Evolutionary conservation across 2,113 vertebrate genomes (phyloP).

Genomic region (Syngnathus floridae): DNA sequence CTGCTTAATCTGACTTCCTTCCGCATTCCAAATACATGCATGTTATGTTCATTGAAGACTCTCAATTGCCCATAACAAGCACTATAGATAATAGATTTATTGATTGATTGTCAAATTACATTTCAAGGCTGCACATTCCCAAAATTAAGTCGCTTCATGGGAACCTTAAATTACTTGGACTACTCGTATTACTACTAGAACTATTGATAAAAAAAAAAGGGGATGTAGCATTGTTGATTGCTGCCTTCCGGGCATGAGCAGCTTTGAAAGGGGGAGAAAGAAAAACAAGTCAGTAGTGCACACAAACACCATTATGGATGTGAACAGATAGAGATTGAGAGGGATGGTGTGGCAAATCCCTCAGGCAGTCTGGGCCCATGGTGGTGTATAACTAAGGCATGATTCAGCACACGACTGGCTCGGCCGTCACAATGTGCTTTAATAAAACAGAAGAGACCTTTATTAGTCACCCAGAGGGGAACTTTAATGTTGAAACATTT

Average conservation of each 20-base stretch:
- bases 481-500: neutral
- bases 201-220: neutral
- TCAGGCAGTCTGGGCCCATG: neutral
- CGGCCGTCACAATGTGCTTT: neutral
- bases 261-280: neutral
- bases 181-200: neutral
- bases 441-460: neutral
- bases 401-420: neutral
- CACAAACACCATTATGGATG: conserved; percentile 4
- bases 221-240: conserved; percentile 1
- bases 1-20: neutral
- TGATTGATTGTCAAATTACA: neutral
- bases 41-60: neutral
- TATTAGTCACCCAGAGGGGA: neutral
- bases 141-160: too few species aligned
- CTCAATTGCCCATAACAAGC: neutral
- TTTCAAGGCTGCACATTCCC: too few species aligned
- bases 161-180: neutral
- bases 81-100: neutral
- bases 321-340: conserved; percentile 2
- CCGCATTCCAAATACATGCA: neutral
- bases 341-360: neutral
- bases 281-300: neutral
- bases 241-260: neutral
- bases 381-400: neutral